Conservation (phyloP, 2,113 vertebrate species). For the Hemichromis elongatus region DNA sequence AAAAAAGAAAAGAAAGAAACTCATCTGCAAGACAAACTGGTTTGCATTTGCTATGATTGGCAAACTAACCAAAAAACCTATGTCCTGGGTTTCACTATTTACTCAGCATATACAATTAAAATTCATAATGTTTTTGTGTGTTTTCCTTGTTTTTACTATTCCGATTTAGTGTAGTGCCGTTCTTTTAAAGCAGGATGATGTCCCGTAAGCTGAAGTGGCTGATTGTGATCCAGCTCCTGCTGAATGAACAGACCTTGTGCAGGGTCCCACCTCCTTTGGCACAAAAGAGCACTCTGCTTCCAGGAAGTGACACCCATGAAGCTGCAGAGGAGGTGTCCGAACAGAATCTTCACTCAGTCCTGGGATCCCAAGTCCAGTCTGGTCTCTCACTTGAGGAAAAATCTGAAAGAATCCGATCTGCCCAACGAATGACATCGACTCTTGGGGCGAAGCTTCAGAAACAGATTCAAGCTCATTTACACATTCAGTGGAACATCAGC, state of each 20-base stretch:
- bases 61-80: background rate
- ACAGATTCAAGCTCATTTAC: conserved; percentile 27
- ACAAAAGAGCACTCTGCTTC: background rate
- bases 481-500: conserved; percentile 51
- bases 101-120: background rate
- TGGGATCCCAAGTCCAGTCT: background rate
- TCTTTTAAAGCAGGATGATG: conserved; percentile 22
- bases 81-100: background rate
- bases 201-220: conserved; percentile 63
- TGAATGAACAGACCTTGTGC: conserved; percentile 57
- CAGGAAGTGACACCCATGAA: background rate
- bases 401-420: conserved; percentile 14
- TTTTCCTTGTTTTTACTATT: background rate
- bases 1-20: background rate
- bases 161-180: background rate
- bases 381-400: background rate
- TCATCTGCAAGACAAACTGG: background rate
- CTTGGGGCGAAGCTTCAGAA: conserved; percentile 44
- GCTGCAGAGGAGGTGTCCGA: background rate
- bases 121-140: background rate
- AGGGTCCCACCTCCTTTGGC: conserved; percentile 13
- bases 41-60: background rate
- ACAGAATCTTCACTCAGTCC: background rate
- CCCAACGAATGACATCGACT: conserved; percentile 16
- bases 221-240: conserved; percentile 65